These are phyloP conservation scores for Eospalax fontanierii DNA, from an alignment of 2,797 vertebrate genomes.

Conservation along the genomic window DNA sequence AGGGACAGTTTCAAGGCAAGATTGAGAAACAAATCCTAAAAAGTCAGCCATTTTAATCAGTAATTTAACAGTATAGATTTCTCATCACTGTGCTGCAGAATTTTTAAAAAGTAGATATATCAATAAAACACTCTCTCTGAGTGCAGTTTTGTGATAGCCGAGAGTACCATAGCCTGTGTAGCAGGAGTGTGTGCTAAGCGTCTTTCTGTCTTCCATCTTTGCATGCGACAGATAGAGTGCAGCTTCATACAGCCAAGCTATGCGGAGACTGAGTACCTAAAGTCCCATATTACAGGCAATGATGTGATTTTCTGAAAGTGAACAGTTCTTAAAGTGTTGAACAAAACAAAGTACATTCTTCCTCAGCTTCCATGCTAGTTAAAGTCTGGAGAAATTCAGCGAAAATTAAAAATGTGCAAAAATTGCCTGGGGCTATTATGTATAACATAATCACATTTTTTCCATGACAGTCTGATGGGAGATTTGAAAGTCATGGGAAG, in stretches of 20 bases:
- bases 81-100: background rate
- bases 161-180: background rate
- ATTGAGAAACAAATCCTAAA: conserved; percentile 68
- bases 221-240: background rate
- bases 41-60: conserved; percentile 72
- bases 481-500: conserved; percentile 55
- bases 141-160: conserved; percentile 11
- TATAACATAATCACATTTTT: conserved; percentile 48
- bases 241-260: background rate
- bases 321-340: conserved; percentile 38
- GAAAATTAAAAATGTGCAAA: conserved; percentile 63
- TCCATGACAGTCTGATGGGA: conserved; percentile 20
- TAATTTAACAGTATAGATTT: conserved; percentile 53
- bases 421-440: conserved; percentile 27
- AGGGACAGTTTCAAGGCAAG: conserved; percentile 62
- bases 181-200: background rate
- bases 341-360: conserved; percentile 53
- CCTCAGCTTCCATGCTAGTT: conserved; percentile 1
- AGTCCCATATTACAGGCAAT: background rate
- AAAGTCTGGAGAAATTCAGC: conserved; percentile 62
- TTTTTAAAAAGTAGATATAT: conserved; percentile 3
- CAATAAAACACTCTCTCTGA: conserved; percentile 5
- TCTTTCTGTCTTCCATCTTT: conserved; percentile 29
- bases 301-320: conserved; percentile 70
- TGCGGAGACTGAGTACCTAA: background rate